Base-by-base conservation (phyloP, 2,888 invertebrate species). In the Cryptus viduatorius region DNA sequence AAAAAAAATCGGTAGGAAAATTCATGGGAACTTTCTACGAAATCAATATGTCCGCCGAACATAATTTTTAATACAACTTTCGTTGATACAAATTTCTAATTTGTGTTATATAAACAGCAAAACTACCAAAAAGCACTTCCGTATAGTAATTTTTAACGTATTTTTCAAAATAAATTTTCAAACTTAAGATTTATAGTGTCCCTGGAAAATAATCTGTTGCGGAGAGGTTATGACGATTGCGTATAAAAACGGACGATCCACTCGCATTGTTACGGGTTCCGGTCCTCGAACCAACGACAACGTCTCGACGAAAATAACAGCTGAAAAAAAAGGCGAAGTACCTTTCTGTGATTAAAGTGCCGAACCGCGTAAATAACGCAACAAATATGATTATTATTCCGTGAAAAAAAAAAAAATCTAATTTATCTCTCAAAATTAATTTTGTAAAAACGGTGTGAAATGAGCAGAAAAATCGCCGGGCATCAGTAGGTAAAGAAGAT, bases 201-300 rank as follows among this genome's bases (percentile, higher is more conserved):
- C 67, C 19, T 19, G 16, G 44, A 67, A 67, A 67, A 67, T 12
- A 12, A 67, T 44, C 7, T 19, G 12, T 67, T 42, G 3, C 44
- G 67, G 1, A 24, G 24, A 67, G 24, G 16, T 44, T 3, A 10
- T 10, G 3, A 67, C 14, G 44, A 67, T 44, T 1, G 19, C 19
- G 19, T 44, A 67, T 44, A 44, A 19, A 24, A 29, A 67, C 44
- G 67, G 46, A 44, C 19, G 67, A 53, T 75, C 50, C 50, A 69
- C 65, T 14, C 42, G 48, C 37, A 80, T 16, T 50, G 50, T 50
- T 16, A 50, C 12, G 50, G 50, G 50, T 3, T 16, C 50, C n/a
- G 50, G 24, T n/a, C n/a, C n/a, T n/a, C n/a, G n/a, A n/a, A n/a
- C 7, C 4, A 16, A 4, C 5, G 50, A 1, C 7, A 16, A 2